Evolutionary conservation across 2,113 vertebrate species (phyloP).

Genomic region (Recurvirostra avosetta): DNA sequence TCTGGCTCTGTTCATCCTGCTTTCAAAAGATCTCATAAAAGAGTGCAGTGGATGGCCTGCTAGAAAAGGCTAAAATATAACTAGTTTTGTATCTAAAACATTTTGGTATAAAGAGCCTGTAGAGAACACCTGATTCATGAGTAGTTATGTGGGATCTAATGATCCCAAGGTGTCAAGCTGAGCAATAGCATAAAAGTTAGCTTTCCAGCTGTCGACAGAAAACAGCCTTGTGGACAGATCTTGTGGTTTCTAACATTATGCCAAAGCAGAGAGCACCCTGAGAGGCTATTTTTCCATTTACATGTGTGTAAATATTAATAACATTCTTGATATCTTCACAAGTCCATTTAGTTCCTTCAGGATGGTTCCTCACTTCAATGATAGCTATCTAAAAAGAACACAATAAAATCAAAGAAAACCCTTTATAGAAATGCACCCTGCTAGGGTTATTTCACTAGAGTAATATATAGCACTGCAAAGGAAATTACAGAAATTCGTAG

Average conservation of each 20-base stretch:
- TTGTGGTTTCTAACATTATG: not conserved
- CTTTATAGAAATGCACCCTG: rapidly evolving
- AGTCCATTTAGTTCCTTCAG: not conserved
- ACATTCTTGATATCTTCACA: not conserved
- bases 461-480: not conserved
- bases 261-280: not conserved
- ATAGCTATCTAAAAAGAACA: not conserved
- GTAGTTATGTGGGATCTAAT: not conserved
- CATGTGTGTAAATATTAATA: not conserved
- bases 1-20: not conserved
- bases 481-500: not conserved
- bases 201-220: not conserved
- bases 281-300: not conserved
- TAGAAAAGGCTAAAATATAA: not conserved
- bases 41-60: not conserved
- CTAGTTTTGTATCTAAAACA: not conserved
- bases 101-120: not conserved
- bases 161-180: not conserved
- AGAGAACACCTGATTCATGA: not conserved
- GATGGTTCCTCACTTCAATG: not conserved
- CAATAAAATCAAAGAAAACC: not conserved
- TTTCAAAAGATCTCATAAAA: not conserved
- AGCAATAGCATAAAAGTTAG: not conserved
- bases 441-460: not conserved
- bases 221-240: not conserved